Base-by-base conservation (phyloP, 1,140 invertebrate species). In the Atopsyche davidsoni region DNA sequence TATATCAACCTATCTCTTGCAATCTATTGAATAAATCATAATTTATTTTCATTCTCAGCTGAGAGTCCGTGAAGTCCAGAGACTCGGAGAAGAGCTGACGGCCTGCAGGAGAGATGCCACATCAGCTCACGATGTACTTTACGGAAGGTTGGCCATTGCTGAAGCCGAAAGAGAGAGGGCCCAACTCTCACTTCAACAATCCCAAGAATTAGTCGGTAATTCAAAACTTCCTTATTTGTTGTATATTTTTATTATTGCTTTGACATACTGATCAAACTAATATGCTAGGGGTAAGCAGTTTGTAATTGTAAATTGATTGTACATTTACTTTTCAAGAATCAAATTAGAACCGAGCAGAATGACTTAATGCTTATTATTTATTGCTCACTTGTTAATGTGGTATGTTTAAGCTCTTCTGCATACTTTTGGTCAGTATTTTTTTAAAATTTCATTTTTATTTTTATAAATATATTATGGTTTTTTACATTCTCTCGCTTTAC, bases 161-260 rank as follows among this genome's bases (percentile, higher is more conserved):
- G 60, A 76, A 31, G 72, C 69, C 21, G 77, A 79, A 35, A 65
- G 70, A 31, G 75, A 77, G 17, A 68, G 75, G 16, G 70, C 70
- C 1, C 62, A 73, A 22, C 59, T 75, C 0, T 74, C 70, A 10
- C 60, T 76, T 10, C 66, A 76, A 34, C 68, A 77, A 46, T 69
- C 73, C 11, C 75, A 77, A 55, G 70, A 77, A 23, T 64, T 78
- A 46, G 66, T 78, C 45, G 76, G 71, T 73, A 64, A 50, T 21
- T 45, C 25, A 35, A n/a, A n/a, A 2, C 14, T 36, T 46, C 4
- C 3, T 18, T 19, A 48, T 48, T 11, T 16, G 2, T 14, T 10
- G 14, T 41, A 18, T 41, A 17, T 35, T 50, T 28, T 42, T 25
- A 4, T 23, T 35, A 43, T 36, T n/a, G n/a, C 13, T 31, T 31